Evolutionary conservation across 2,888 invertebrate species (phyloP).

Genomic region (Folsomia candida): DNA sequence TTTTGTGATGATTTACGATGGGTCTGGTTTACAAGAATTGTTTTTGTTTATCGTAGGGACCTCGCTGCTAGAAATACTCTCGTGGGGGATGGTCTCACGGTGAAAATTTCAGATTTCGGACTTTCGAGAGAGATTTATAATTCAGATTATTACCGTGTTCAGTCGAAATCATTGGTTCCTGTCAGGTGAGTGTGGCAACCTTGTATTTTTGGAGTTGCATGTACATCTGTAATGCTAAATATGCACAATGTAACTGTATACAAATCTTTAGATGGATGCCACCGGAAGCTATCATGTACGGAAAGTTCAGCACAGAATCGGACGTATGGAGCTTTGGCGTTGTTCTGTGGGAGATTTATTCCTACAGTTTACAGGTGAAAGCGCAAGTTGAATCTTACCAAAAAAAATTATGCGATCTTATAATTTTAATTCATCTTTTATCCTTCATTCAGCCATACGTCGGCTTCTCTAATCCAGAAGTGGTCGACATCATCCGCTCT

Average conservation of each 20-base stretch:
- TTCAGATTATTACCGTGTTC: slow-evolving; percentile 68
- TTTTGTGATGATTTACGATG: neutral
- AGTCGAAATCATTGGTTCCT: slow-evolving; percentile 88
- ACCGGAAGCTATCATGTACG: slow-evolving; percentile 95
- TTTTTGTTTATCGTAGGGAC: slow-evolving; percentile 56
- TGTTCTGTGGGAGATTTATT: slow-evolving; percentile 97
- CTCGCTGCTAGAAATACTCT: slow-evolving; percentile 94
- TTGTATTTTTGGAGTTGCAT: neutral
- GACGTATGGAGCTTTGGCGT: slow-evolving; percentile 99
- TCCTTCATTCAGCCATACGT: slow-evolving; percentile 72
- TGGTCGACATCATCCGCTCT: slow-evolving; percentile 92
- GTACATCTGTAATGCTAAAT: no score
- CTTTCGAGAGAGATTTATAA: slow-evolving; percentile 57
- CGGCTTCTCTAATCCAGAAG: slow-evolving; percentile 93
- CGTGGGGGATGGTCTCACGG: slow-evolving; percentile 88
- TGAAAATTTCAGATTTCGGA: slow-evolving; percentile 79
- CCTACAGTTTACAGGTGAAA: slow-evolving; percentile 81
- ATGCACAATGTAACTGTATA: no score
- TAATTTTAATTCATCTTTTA: neutral
- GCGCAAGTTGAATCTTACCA: no score
- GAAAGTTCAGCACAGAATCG: slow-evolving; percentile 94
- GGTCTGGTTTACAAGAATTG: slow-evolving; percentile 58
- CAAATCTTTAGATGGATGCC: slow-evolving; percentile 97
- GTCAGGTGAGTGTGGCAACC: slow-evolving; percentile 56
- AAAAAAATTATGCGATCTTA: neutral